phyloP scores from a whole-genome alignment of 2,113 vertebrate genomes.

The Anolis carolinensis region DNA sequence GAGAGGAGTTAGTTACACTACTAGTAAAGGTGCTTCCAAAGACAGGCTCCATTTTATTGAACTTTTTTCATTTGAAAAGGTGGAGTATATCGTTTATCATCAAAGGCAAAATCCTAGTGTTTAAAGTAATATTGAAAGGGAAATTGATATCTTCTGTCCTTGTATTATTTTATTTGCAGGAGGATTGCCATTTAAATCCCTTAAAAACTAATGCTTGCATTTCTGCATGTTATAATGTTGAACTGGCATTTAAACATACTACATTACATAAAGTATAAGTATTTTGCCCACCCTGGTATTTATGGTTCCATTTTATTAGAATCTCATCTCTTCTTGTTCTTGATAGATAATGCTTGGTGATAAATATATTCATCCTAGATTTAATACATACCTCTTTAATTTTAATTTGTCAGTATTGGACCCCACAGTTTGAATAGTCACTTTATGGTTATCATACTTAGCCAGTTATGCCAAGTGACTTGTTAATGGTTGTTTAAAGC shows the following conservation, averaged over 20 bases:
- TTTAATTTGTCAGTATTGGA: neutral
- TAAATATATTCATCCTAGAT: neutral
- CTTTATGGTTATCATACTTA: constrained; percentile 19
- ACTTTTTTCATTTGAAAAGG: neutral
- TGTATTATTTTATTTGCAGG: neutral
- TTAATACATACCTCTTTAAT: neutral
- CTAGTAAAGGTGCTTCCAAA: too few species aligned
- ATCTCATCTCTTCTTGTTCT: neutral
- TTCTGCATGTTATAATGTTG: neutral
- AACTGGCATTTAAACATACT: neutral
- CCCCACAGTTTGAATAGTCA: neutral
- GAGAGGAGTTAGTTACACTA: neutral
- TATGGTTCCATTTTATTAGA: neutral
- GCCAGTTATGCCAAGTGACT: neutral
- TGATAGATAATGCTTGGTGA: neutral
- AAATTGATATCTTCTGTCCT: neutral
- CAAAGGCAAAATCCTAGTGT: neutral
- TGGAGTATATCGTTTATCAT: neutral
- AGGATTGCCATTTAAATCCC: neutral
- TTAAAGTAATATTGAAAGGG: neutral
- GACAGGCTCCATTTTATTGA: neutral
- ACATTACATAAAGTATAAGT: neutral
- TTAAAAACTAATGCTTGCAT: neutral
- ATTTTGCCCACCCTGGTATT: neutral
- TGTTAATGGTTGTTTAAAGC: neutral